Base-by-base conservation (phyloP, 2,888 invertebrate species). In the Microplitis manilae region DNA sequence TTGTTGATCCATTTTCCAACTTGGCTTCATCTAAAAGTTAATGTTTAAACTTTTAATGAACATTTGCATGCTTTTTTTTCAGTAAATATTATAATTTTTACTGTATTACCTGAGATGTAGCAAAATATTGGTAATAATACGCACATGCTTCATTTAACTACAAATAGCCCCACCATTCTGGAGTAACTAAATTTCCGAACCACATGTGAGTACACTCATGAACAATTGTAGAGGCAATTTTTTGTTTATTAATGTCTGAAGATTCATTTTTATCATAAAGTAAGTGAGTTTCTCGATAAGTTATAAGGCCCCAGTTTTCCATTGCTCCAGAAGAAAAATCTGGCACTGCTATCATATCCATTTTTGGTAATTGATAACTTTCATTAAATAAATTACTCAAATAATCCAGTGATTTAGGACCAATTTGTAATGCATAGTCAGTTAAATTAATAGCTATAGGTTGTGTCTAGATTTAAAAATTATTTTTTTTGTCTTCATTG, bases 221-320 rank as follows among this genome's bases (percentile, higher is more conserved):
- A 0, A 94, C 92, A 5, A 95, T 91, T 1, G 94, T 93, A 30
- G 93, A 92, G 0, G 94, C 93, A 1, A 95, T 92, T 70, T 92
- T 91, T 83, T 95, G 94, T 82, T 92, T 92, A 80, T 91, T 90
- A 8, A 88, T 88, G 2, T 90, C 90, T 1, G 92, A 91, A 2
- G 91, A 89, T 81, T 92, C 91, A 50, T 90, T 90, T n/a, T 84
- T 80, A 60, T 86, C 85, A 75, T 87, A 87, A 6, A 89, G 78
- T 75, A 88, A 73, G 40, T 50, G 13, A 50, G 8, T 50, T 50
- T 50, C 50, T 50, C 50, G 50, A 13, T 50, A 50, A 4, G 91
- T 94, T 94, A 15, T 95, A 68, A 97, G 90, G 4, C 97, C 97
- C 97, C 97, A 97, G 87, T 97, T 97, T 88, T 97, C 97, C 96